These are phyloP conservation scores for Mandrillus leucophaeus DNA, from an alignment of 2,113 vertebrate species.

Conservation along the genomic window DNA sequence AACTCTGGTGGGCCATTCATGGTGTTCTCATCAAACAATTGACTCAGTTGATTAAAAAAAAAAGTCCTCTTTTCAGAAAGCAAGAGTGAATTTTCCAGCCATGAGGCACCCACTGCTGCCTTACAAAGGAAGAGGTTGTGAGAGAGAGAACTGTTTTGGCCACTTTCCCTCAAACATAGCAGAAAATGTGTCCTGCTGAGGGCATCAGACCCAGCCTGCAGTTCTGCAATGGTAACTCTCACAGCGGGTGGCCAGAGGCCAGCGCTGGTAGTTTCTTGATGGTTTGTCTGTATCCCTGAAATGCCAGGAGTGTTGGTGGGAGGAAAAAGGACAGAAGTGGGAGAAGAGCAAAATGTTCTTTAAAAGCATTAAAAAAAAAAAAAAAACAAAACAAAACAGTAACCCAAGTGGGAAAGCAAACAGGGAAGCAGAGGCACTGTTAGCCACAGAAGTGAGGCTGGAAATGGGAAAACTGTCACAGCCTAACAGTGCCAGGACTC, in stretches of 20 bases:
- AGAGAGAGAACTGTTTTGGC: neutral
- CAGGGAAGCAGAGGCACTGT: neutral
- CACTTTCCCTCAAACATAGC: neutral
- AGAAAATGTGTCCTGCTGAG: neutral
- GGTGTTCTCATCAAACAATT: accelerated
- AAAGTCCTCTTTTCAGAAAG: neutral
- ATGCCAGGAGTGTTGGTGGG: neutral
- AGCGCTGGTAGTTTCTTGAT: neutral
- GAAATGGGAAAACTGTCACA: neutral
- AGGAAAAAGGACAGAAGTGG: neutral
- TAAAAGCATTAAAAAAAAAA: neutral
- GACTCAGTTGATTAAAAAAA: neutral
- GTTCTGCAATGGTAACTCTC: neutral
- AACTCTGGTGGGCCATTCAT: accelerated
- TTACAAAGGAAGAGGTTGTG: neutral
- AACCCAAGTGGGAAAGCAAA: neutral
- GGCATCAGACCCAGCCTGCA: neutral
- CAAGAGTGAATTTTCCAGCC: neutral
- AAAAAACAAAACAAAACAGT: neutral
- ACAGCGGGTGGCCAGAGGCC: neutral
- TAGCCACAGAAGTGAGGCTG: neutral
- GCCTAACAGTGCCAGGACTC: neutral
- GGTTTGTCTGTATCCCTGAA: constrained; percentile 9
- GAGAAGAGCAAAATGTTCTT: constrained; percentile 14
- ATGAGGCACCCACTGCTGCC: neutral